Evolutionary conservation across 2,797 vertebrate species (phyloP).

Genomic region (Yasuhikotakia modesta): DNA sequence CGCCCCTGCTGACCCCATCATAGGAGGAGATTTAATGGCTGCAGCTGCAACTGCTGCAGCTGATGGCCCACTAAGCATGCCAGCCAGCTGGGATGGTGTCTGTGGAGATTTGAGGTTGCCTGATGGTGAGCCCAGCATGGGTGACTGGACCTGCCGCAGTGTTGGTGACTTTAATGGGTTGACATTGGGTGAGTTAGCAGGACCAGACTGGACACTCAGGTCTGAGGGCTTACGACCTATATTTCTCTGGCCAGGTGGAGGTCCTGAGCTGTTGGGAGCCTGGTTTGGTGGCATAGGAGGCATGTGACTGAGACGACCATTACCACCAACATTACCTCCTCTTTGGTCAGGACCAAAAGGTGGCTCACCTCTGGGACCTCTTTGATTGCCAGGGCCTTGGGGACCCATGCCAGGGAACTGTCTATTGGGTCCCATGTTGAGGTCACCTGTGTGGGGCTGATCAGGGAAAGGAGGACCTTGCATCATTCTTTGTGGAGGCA

Average conservation of each 20-base stretch:
- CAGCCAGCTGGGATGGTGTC: conserved; percentile 96
- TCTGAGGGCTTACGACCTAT: conserved; percentile 94
- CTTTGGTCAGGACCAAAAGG: conserved; percentile 93
- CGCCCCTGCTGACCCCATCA: conserved; percentile 98
- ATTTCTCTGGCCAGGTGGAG: conserved; percentile 79
- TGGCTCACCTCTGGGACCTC: conserved; percentile 87
- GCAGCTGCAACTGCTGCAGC: conserved; percentile 88
- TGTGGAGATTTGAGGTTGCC: conserved; percentile 98
- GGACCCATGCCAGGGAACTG: conserved; percentile 86
- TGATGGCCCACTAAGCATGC: conserved; percentile 91
- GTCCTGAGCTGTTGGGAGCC: conserved; percentile 81
- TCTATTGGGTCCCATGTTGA: conserved; percentile 87
- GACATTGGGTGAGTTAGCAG: conserved; percentile 93
- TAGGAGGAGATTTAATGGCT: conserved; percentile 95
- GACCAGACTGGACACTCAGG: conserved; percentile 87
- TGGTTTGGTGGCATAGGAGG: conserved; percentile 87
- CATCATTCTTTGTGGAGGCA: conserved; percentile 89
- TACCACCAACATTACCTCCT: conserved; percentile 82
- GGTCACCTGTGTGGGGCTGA: conserved; percentile 90
- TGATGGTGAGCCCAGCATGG: conserved; percentile 97
- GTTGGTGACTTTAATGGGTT: conserved; percentile 97
- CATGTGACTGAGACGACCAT: conserved; percentile 94
- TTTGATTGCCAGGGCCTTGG: conserved; percentile 76
- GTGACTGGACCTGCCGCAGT: conserved; percentile 96
- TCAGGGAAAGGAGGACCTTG: conserved; percentile 88